Percentiles rank a stretch among this genome's conserved stretches.
Conservation (phyloP, 1,140 invertebrate genomes). For the Calycopis cecrops region DNA sequence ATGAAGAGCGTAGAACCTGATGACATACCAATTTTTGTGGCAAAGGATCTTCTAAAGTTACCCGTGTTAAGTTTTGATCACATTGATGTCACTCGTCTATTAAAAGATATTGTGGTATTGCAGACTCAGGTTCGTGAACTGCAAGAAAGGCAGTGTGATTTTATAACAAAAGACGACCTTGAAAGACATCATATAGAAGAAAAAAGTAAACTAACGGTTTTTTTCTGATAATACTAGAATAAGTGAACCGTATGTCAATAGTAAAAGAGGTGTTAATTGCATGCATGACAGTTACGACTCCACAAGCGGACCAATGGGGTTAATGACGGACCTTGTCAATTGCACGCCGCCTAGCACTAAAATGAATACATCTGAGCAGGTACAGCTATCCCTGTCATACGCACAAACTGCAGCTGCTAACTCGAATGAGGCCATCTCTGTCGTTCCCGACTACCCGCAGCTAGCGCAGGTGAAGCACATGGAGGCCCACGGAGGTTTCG, state of each 20-base stretch:
- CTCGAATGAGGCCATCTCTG: background rate
- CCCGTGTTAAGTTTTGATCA: background rate
- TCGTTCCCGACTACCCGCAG: background rate
- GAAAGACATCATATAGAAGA: background rate
- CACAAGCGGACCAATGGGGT: background rate
- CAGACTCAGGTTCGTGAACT: background rate
- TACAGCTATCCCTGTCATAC: no score
- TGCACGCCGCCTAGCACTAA: background rate
- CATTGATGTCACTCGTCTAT: background rate
- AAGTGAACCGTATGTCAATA: background rate
- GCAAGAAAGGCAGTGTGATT: no score
- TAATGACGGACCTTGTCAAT: no score
- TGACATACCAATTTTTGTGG: background rate
- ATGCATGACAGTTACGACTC: background rate
- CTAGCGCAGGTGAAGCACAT: background rate
- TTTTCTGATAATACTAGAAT: no score
- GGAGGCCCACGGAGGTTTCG: background rate
- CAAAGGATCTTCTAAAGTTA: background rate
- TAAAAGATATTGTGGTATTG: constrained; percentile 5
- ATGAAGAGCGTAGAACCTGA: background rate
- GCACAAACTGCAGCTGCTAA: background rate
- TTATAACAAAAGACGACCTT: background rate
- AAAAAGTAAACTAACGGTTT: background rate
- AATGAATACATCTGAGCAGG: no score
- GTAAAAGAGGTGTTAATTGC: background rate